phyloP scores from a whole-genome alignment of 2,113 vertebrate species.

The Sula dactylatra region DNA sequence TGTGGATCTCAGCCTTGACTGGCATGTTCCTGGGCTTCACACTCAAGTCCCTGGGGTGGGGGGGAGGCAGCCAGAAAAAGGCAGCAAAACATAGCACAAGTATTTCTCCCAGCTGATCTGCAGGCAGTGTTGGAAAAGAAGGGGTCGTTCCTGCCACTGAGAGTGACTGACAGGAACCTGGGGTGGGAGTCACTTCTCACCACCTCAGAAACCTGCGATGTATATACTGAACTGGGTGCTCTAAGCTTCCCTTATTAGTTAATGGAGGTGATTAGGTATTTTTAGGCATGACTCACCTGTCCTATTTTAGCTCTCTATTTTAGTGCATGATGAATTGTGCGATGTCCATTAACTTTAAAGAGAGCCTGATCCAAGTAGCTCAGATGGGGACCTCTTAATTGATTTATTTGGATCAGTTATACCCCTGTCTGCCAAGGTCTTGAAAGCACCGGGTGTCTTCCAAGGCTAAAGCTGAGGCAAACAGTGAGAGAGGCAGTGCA shows the following conservation, averaged over 20 bases:
- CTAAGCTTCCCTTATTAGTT: background rate
- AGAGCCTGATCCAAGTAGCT: background rate
- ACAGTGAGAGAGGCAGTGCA: background rate
- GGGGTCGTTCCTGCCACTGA: background rate
- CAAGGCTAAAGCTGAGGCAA: background rate
- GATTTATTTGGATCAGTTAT: background rate
- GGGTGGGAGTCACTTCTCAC: background rate
- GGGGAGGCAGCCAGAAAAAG: background rate
- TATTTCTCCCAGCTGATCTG: background rate
- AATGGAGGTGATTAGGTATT: background rate
- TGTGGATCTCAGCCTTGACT: background rate
- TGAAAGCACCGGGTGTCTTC: background rate
- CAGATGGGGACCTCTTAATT: background rate
- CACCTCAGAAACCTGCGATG: background rate
- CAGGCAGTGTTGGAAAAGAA: background rate
- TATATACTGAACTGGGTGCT: background rate
- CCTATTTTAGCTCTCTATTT: background rate
- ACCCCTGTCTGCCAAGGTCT: background rate
- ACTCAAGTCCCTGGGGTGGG: fast-evolving
- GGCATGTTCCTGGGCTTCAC: background rate
- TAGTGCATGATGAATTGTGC: background rate
- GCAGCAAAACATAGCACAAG: background rate
- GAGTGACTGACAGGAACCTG: background rate
- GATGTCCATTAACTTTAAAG: background rate
- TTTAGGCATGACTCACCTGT: background rate